Base-by-base conservation (phyloP, 2,113 vertebrate species). In the Sporophila hypoxantha region DNA sequence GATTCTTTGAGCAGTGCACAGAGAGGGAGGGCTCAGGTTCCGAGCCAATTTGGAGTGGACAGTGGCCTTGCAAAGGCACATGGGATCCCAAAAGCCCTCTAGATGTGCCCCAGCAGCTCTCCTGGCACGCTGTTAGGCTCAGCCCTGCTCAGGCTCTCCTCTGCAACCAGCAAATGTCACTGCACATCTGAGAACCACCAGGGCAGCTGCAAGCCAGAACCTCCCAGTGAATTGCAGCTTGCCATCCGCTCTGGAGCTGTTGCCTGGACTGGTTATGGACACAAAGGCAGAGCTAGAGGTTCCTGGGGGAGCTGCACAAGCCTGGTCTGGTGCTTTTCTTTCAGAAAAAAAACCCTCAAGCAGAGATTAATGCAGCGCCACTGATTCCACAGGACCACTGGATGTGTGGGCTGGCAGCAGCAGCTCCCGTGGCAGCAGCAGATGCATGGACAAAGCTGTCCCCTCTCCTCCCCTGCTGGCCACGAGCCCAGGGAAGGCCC, bases 331-430 rank as follows among this genome's bases (percentile, higher is more conserved):
- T 32, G 50, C 42, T 70, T 39, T 10, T 18, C 46, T 66, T 62
- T 8, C n/a, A 53, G 27, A 46, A 42, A 42, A 17, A 42, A 18
- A 42, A 21, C 32, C 17, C 17, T 39, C 64, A 18, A n/a, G 55
- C 76, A 39, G 12, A 44, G 32, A 49, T 18, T 9, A 6, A 6
- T 0, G 3, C 0, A 1, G 16, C 46, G 39, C 47, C 36, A 42
- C 7, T 0, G 0, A 16, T 19, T 42, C 19, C 36, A 1, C 0
- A 5, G 6, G 15, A 32, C 16, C 36, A 26, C 25, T 12, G 5
- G 15, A 29, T 0, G 3, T 0, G 13, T 1, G 23, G 21, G 52
- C 70, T n/a, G 37, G 47, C 23, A 25, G 29, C 69, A 46, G 20
- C 44, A 21, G 20, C 44, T 46, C 44, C 44, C 3, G 10, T 46